Conservation (phyloP, 2,888 invertebrate genomes). For the Epirrhoe tristata region DNA sequence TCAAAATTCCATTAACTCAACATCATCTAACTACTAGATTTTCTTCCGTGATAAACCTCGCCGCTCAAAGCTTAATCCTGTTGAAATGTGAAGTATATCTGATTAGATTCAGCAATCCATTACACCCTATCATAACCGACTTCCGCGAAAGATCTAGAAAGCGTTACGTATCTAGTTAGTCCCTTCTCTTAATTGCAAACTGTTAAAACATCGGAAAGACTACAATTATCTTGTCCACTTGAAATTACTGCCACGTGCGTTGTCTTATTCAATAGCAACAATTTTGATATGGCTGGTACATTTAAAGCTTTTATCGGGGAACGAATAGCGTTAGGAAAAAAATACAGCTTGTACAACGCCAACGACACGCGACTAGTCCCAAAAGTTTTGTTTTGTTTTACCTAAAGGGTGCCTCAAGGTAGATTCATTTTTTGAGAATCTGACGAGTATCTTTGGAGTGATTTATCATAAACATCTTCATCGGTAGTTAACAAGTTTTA, state of each 20-base stretch:
- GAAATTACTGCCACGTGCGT: conserved; percentile 51
- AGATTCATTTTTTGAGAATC: no score
- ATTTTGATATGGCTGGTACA: conserved; percentile 20
- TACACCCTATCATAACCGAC: conserved; percentile 36
- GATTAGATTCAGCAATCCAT: conserved; percentile 30
- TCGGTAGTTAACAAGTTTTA: no score
- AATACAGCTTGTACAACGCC: no score
- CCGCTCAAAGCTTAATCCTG: not conserved
- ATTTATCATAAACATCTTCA: no score
- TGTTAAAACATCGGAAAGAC: conserved; percentile 52
- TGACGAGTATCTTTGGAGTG: no score
- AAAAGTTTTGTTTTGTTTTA: no score
- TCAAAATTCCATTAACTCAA: not conserved
- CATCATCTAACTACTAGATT: not conserved
- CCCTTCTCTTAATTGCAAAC: conserved; percentile 55
- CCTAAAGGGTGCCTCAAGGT: no score
- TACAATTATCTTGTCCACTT: conserved; percentile 62
- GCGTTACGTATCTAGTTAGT: conserved; percentile 51
- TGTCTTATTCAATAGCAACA: conserved; percentile 39
- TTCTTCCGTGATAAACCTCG: not conserved
- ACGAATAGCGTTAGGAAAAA: not conserved
- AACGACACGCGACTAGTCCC: no score
- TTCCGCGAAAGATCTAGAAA: conserved; percentile 46
- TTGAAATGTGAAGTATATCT: conserved; percentile 21
- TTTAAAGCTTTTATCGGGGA: not conserved